Percentiles rank a stretch among this genome's conserved stretches.
Conservation (phyloP, 2,888 invertebrate genomes). For the Cheilosia vernalis region DNA sequence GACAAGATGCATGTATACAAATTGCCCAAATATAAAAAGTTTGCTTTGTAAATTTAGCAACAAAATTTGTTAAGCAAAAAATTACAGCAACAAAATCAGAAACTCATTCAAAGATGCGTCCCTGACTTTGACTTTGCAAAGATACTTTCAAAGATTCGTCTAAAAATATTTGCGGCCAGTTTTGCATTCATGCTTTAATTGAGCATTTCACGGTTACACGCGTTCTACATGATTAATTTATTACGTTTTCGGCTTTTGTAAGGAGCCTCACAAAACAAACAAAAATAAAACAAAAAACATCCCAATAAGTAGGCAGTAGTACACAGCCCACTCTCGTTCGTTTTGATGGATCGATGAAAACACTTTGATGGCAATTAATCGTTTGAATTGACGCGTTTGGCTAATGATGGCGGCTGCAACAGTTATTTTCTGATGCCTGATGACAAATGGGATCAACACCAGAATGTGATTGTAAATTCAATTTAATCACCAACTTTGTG, state of each 20-base stretch:
- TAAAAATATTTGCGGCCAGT: slow-evolving; percentile 48
- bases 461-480: slow-evolving; percentile 28
- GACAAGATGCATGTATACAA: not conserved
- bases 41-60: slow-evolving; percentile 9
- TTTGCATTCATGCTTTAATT: slow-evolving; percentile 72
- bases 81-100: not conserved
- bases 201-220: slow-evolving; percentile 66
- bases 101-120: slow-evolving; percentile 24
- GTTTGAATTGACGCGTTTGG: slow-evolving; percentile 10
- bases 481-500: slow-evolving; percentile 18
- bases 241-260: slow-evolving; percentile 43
- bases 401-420: not conserved
- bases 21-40: slow-evolving; percentile 9
- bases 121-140: slow-evolving; percentile 63
- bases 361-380: slow-evolving; percentile 20
- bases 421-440: not conserved
- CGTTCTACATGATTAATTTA: slow-evolving; percentile 68
- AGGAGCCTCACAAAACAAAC: not conserved
- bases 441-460: slow-evolving; percentile 33
- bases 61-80: not conserved
- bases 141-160: slow-evolving; percentile 10
- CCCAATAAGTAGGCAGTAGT: slow-evolving; percentile 4
- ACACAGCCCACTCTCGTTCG: slow-evolving; percentile 5
- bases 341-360: slow-evolving; percentile 19
- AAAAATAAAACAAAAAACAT: too few relatives aligned